phyloP scores from a whole-genome alignment of 2,888 invertebrate species.

The Eucera pruinosa region DNA sequence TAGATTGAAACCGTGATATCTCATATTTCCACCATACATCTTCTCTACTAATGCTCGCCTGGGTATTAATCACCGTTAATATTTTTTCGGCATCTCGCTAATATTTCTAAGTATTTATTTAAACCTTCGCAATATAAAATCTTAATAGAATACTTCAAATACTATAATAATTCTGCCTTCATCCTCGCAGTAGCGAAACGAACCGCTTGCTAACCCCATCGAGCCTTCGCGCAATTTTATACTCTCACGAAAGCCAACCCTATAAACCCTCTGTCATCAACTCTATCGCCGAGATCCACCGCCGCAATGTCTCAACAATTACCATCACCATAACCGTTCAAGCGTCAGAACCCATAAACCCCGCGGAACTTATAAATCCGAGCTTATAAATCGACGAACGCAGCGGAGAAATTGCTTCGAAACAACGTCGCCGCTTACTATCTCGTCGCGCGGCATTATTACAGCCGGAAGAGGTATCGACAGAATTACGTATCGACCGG shows the following conservation, averaged over 20 bases:
- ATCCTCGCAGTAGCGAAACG: too few species aligned
- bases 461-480: slow-evolving; percentile 27
- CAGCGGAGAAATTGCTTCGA: slow-evolving; percentile 3
- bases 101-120: too few species aligned
- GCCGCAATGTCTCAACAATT: slow-evolving; percentile 12
- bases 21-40: too few species aligned
- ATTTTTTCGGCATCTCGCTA: too few species aligned
- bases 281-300: background rate
- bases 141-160: too few species aligned
- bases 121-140: too few species aligned
- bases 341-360: slow-evolving; percentile 14
- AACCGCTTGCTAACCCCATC: background rate
- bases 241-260: background rate
- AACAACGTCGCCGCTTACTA: slow-evolving; percentile 19
- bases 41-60: too few species aligned
- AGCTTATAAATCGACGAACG: slow-evolving; percentile 31
- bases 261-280: slow-evolving; percentile 11
- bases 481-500: slow-evolving; percentile 38
- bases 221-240: background rate
- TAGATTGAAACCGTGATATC: too few species aligned
- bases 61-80: too few species aligned
- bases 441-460: slow-evolving; percentile 24
- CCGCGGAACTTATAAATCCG: slow-evolving; percentile 17
- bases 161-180: background rate
- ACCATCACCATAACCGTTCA: slow-evolving; percentile 17